Base-by-base conservation (phyloP, 2,888 invertebrate genomes). In the Drosophila demipolita region DNA sequence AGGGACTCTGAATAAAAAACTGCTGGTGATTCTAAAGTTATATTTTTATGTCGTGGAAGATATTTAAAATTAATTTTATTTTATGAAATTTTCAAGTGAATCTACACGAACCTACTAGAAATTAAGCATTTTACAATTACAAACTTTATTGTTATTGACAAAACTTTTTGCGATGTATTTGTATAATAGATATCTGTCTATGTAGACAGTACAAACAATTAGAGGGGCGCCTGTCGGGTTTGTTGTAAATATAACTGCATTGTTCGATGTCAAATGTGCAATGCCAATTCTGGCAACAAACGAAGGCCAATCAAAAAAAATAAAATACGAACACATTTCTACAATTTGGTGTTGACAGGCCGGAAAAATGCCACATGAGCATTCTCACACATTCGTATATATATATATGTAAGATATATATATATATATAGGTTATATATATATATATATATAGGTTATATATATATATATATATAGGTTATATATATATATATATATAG, bases 261-360 rank as follows among this genome's bases (percentile, higher is more conserved):
- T 88, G 78, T 72, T 64, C 35, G 53, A 17, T 59, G 66, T 62
- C 65, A 66, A 61, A 71, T 75, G 55, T 52, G 79, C 71, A 79
- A 55, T 78, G 82, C 50, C 75, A 78, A 61, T 76, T 78, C 52
- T 58, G 57, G 68, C 71, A 53, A 53, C 60, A 52, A 53, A 29
- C 60, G 78, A 88, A 86, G 80, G 83, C 68, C 81, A 81, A 83
- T 87, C 64, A 75, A 62, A 71, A 48, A 57, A 69, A 70, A 66
- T 33, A 57, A 69, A 70, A 66, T 33, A 60, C 26, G 58, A 83
- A 83, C 3, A 38, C 64, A 78, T 33, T 60, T 75, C 38, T 32
- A 66, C 74, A 70, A 69, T 64, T 54, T 68, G 69, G 82, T 89
- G 87, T 82, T 79, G 85, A 87, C 87, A 85, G 81, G 60, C 61